Base-by-base conservation (phyloP, 2,888 invertebrate genomes). In the Eupithecia inturbata region DNA sequence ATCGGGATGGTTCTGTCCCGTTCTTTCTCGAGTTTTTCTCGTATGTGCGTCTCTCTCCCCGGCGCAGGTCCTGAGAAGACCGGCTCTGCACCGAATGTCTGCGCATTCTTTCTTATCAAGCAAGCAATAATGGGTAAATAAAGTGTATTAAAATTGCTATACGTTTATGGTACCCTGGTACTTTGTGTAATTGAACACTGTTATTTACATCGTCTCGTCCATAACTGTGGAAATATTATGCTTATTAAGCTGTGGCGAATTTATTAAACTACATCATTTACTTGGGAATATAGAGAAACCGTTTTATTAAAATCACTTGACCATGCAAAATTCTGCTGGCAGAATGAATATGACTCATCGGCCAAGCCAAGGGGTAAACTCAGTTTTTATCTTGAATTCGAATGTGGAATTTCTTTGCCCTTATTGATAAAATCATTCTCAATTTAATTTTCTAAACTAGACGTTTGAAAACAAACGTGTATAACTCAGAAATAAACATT, bases 51-150 rank as follows among this genome's bases (percentile, higher is more conserved):
- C 94, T 87, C 89, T 89, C 82, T 94, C 92, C 83, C 80, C 85
- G 86, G 90, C 91, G 91, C 90, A 91, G 88, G 88, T 88, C 88
- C 89, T 84, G 85, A 92, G 91, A 90, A 88, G 90, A 90, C 90
- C 85, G 87, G 86, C 87, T 92, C 70, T 72, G 75, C 49, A 75
- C 88, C 75, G 85, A 88, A 91, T 90, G 90, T 92, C 93, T 92
- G 92, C 92, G 93, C 92, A 92, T 91, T 92, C 91, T 91, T 93
- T 93, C 91, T 91, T 90, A 89, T 90, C 88, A 86, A 87, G 84
- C 82, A 84, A 87, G 87, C 84, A 85, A 88, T 90, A 88, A 86
- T 84, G 85, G 84, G 83, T 84, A 85, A 87, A 88, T 87, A 86
- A 85, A 87, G 86, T 87, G 87, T 87, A 87, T 85, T 86, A 84